Percentiles rank a stretch among this genome's conserved stretches.
Evolutionary conservation across 2,888 invertebrate species (phyloP).

Genomic region (Brachylomia viminalis): DNA sequence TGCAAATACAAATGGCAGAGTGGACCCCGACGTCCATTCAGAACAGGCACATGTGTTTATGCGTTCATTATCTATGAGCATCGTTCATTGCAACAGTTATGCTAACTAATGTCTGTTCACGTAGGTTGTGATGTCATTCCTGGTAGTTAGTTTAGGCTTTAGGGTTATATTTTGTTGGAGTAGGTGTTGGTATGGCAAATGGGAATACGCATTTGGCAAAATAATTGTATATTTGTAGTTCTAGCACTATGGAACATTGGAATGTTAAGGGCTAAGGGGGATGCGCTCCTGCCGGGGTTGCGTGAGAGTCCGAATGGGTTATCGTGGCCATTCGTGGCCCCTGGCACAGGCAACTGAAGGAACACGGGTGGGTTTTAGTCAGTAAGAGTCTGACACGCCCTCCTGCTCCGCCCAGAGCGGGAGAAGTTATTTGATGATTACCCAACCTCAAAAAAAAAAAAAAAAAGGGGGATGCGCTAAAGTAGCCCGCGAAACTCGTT

Average conservation of each 20-base stretch:
- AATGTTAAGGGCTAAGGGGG: not conserved
- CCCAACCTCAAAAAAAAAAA: no score
- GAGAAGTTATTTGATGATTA: no score
- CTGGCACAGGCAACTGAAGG: no score
- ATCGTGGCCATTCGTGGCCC: no score
- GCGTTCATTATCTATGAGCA: conserved; percentile 38
- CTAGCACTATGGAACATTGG: not conserved
- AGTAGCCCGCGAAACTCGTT: not conserved
- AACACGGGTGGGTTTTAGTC: no score
- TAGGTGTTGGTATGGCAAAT: not conserved
- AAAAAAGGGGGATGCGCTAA: not conserved
- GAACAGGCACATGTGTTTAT: conserved; percentile 53
- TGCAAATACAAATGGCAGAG: conserved; percentile 46
- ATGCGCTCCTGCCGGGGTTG: no score
- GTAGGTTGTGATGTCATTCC: conserved; percentile 31
- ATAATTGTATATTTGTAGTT: not conserved
- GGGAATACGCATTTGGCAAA: not conserved
- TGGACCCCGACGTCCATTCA: conserved; percentile 38
- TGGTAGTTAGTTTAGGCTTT: conserved; percentile 7
- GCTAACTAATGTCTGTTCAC: conserved; percentile 34
- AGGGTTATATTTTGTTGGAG: conserved; percentile 5
- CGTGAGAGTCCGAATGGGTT: no score
- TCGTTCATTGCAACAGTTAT: conserved; percentile 34
- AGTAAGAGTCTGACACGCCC: no score
- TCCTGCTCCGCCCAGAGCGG: no score